Percentiles rank a stretch among this genome's conserved stretches.
These are phyloP conservation scores for Echinarachnius parma DNA, from an alignment of 53 echinoderm and acorn worm species.

Conservation along the genomic window DNA sequence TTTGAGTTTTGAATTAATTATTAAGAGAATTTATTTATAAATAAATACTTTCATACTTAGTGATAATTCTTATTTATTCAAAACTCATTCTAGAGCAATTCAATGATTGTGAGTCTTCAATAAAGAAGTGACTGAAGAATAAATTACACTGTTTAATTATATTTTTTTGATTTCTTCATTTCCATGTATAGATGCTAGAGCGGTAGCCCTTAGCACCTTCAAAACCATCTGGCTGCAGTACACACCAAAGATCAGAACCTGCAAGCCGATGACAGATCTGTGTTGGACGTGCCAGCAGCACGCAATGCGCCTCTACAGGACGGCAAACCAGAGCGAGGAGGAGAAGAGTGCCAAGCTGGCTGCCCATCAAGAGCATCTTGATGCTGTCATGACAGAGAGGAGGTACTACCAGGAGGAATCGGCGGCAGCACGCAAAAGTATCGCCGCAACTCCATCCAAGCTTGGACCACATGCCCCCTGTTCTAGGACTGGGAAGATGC, in stretches of 20 bases:
- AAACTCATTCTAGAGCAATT: too few relatives aligned
- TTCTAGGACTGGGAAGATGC: constrained; percentile 24
- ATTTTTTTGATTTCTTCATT: not conserved
- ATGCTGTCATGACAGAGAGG: constrained; percentile 30
- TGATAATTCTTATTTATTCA: too few relatives aligned
- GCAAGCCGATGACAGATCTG: constrained; percentile 40
- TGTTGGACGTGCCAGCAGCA: constrained; percentile 40
- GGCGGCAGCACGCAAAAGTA: constrained; percentile 16
- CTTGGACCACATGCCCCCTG: constrained; percentile 40
- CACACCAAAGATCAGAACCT: constrained; percentile 31
- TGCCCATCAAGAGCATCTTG: constrained; percentile 45
- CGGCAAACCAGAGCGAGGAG: constrained; percentile 25
- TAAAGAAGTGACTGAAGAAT: not conserved
- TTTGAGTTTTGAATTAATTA: too few relatives aligned
- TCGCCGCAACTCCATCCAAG: not conserved
- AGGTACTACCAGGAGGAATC: constrained; percentile 14
- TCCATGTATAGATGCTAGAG: constrained; percentile 10
- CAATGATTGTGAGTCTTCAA: not conserved
- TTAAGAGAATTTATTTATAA: too few relatives aligned
- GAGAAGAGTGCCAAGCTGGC: constrained; percentile 18
- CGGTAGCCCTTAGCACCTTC: constrained; percentile 42
- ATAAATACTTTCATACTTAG: too few relatives aligned
- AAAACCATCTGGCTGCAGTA: constrained; percentile 44
- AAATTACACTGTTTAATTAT: not conserved
- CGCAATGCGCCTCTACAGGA: not conserved